phyloP scores from a whole-genome alignment of 2,888 invertebrate genomes.

The Drosophila anceps region DNA sequence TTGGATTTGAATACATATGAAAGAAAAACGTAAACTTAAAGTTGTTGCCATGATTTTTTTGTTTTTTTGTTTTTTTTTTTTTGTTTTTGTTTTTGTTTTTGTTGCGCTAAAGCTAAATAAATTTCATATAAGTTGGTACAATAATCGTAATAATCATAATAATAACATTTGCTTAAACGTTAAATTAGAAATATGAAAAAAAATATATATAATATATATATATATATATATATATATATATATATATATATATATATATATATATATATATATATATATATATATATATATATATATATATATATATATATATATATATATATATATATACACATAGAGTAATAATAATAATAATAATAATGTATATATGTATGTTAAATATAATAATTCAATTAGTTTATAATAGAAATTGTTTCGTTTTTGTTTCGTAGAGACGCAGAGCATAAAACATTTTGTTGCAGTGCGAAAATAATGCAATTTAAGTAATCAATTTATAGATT shows the following conservation, averaged over 20 bases:
- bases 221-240: neutral
- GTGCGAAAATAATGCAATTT: neutral
- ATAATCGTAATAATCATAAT: slow-evolving; percentile 65
- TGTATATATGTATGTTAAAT: slow-evolving; percentile 11
- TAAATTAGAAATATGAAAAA: slow-evolving; percentile 56
- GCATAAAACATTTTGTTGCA: slow-evolving; percentile 31
- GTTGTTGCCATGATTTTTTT: slow-evolving; percentile 71
- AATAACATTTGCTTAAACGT: slow-evolving; percentile 74
- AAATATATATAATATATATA: slow-evolving; percentile 32
- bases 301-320: neutral
- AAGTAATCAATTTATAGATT: neutral
- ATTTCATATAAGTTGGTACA: slow-evolving; percentile 78
- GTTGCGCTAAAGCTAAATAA: slow-evolving; percentile 78
- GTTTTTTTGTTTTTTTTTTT: slow-evolving; percentile 40
- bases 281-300: slow-evolving; percentile 8
- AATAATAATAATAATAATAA: slow-evolving; percentile 28
- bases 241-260: neutral
- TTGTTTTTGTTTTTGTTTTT: slow-evolving; percentile 51
- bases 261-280: slow-evolving; percentile 12
- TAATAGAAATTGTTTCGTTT: slow-evolving; percentile 29
- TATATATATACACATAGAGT: neutral
- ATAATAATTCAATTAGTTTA: slow-evolving; percentile 44
- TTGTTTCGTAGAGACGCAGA: slow-evolving; percentile 67
- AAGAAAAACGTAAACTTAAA: slow-evolving; percentile 48
- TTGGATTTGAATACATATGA: slow-evolving; percentile 49